Evolutionary conservation across 2,888 invertebrate genomes (phyloP).

Genomic region (Lepidocyrtoides sp.): DNA sequence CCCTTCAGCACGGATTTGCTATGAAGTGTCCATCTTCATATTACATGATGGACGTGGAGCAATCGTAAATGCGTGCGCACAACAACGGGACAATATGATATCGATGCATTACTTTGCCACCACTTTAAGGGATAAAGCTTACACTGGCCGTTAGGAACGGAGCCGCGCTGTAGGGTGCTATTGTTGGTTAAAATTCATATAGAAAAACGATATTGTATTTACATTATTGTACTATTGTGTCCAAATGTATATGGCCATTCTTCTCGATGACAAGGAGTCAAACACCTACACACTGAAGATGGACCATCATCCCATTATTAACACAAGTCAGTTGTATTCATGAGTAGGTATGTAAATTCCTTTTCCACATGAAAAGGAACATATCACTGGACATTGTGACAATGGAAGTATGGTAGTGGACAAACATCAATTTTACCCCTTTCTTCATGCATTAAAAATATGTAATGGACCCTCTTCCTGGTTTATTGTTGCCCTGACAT

Average conservation of each 20-base stretch:
- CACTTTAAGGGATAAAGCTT: background rate
- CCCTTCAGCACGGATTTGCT: background rate
- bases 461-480: constrained; percentile 27
- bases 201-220: background rate
- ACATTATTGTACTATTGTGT: constrained; percentile 19
- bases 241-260: constrained; percentile 19
- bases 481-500: background rate
- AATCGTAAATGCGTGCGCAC: background rate
- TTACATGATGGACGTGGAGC: constrained; percentile 3
- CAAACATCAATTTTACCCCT: constrained; percentile 72
- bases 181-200: constrained; percentile 6
- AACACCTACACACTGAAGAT: constrained; percentile 57
- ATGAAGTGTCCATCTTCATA: constrained; percentile 12
- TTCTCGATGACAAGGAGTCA: constrained; percentile 63
- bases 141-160: constrained; percentile 38
- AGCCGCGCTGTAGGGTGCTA: constrained; percentile 45
- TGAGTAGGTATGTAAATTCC: background rate
- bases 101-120: background rate
- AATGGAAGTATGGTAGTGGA: constrained; percentile 53
- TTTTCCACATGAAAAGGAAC: constrained; percentile 12
- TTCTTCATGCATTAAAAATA: constrained; percentile 55
- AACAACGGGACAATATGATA: background rate
- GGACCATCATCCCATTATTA: constrained; percentile 47
- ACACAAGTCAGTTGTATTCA: constrained; percentile 54
- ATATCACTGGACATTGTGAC: constrained; percentile 66